Evolutionary conservation across 2,888 invertebrate species (phyloP).

Genomic region (Anthrax anthrax): DNA sequence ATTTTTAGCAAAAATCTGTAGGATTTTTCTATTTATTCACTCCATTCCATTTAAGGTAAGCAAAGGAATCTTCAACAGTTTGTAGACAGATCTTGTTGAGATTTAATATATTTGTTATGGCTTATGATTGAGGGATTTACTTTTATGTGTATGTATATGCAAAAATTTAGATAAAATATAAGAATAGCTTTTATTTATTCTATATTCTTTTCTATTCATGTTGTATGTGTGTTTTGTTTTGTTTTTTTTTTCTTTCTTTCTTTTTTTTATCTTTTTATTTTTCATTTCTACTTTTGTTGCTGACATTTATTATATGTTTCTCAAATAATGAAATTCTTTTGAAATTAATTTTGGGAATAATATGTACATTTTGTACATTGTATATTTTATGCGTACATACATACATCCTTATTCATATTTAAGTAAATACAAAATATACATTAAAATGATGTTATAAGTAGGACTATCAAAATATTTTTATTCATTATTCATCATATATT

Average conservation of each 20-base stretch:
- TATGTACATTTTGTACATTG: too few species aligned
- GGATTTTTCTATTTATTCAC: not conserved
- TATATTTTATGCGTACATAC: too few species aligned
- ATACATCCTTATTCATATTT: too few species aligned
- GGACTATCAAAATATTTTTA: too few species aligned
- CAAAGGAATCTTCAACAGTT: not conserved
- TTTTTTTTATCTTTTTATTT: not conserved
- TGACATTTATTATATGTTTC: not conserved
- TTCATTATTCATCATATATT: too few species aligned
- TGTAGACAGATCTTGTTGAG: not conserved
- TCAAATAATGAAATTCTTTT: not conserved
- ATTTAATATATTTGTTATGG: not conserved
- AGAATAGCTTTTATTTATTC: too few species aligned
- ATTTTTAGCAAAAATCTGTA: not conserved
- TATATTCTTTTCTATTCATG: too few species aligned
- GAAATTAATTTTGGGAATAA: too few species aligned
- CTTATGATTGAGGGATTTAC: conserved; percentile 6
- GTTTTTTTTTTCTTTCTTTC: not conserved
- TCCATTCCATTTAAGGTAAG: not conserved
- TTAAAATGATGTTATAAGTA: too few species aligned
- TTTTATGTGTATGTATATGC: not conserved
- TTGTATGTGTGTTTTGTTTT: too few species aligned
- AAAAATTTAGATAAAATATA: too few species aligned
- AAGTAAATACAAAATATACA: too few species aligned
- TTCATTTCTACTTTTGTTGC: not conserved